Evolutionary conservation across 1,140 invertebrate species (phyloP).

Genomic region (Brachionus paranguensis): DNA sequence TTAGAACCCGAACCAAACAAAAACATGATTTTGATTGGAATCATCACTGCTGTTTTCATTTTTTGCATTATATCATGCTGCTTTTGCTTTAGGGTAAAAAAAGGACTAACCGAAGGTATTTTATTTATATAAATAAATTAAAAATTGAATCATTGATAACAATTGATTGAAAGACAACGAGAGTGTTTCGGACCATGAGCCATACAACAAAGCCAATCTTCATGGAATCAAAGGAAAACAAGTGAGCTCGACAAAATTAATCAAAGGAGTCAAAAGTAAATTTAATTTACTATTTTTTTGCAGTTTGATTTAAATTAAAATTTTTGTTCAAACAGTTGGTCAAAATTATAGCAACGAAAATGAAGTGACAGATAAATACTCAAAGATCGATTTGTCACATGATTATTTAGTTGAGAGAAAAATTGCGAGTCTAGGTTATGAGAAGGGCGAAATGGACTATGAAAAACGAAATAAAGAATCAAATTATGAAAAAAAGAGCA

Average conservation of each 20-base stretch:
- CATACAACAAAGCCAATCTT: background rate
- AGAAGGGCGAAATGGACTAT: background rate
- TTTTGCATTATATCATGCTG: slow-evolving; percentile 17
- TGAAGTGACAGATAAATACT: background rate
- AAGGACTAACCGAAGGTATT: slow-evolving; percentile 22
- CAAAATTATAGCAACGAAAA: no score
- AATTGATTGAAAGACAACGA: background rate
- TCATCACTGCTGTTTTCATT: background rate
- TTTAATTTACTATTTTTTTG: background rate
- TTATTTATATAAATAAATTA: background rate
- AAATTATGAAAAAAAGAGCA: background rate
- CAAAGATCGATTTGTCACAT: background rate
- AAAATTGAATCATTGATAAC: background rate
- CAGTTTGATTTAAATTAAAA: no score
- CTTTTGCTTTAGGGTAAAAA: slow-evolving; percentile 32
- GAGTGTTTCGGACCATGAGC: background rate
- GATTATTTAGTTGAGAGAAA: background rate
- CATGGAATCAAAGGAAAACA: background rate
- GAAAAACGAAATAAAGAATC: no score
- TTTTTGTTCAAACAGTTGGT: no score
- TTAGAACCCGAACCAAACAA: background rate
- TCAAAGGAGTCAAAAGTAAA: background rate
- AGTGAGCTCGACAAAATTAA: background rate
- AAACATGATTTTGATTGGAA: background rate
- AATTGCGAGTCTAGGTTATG: background rate